phyloP scores from a whole-genome alignment of 2,113 vertebrate species.

The Oriolus oriolus region DNA sequence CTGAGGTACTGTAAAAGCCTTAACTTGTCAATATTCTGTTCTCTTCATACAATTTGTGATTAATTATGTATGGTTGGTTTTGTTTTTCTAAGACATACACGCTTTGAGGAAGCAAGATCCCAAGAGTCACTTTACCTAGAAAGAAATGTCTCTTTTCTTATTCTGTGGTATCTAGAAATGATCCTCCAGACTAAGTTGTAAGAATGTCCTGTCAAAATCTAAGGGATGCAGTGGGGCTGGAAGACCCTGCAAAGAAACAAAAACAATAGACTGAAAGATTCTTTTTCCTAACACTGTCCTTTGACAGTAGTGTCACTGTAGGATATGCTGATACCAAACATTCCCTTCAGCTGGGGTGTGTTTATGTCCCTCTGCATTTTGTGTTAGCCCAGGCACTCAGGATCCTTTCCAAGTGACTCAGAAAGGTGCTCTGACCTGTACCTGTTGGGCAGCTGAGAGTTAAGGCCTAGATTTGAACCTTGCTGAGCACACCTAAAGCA shows the following conservation, averaged over 20 bases:
- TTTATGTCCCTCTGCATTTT: no score
- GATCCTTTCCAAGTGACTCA: background rate
- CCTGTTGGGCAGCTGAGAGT: background rate
- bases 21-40: background rate
- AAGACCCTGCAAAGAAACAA: background rate
- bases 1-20: slow-evolving; percentile 74
- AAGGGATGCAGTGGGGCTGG: background rate
- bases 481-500: background rate
- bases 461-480: background rate
- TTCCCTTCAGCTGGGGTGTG: background rate
- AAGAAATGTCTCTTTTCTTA: background rate
- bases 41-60: background rate
- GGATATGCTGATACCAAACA: background rate
- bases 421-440: background rate
- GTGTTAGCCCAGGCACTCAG: fast-evolving
- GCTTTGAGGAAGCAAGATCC: background rate
- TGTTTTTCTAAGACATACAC: background rate
- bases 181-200: background rate
- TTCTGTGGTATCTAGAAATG: background rate
- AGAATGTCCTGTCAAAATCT: background rate
- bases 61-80: background rate
- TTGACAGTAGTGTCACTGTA: background rate
- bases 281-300: background rate
- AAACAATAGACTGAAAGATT: background rate
- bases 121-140: background rate